Conservation (phyloP, 2,888 invertebrate species). For the Slavum lentiscoides region DNA sequence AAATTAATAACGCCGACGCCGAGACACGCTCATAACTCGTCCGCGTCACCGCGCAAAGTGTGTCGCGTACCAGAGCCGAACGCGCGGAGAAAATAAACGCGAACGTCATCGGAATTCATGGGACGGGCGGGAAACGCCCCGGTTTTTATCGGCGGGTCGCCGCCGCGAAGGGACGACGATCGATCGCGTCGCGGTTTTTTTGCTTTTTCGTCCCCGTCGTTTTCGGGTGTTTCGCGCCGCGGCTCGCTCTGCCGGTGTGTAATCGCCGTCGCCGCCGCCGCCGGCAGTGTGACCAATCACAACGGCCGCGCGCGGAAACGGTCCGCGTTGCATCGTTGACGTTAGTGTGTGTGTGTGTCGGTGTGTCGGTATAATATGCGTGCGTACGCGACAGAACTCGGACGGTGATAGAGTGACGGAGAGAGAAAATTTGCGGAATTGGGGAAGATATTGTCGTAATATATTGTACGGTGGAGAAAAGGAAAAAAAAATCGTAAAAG, state of each 20-base stretch:
- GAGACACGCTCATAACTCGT: too few relatives aligned
- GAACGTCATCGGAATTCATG: background rate
- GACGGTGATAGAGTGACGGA: background rate
- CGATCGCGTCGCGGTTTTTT: background rate
- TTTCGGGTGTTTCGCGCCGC: too few relatives aligned
- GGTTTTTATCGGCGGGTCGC: background rate
- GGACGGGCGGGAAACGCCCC: constrained; percentile 13
- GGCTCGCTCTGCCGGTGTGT: constrained; percentile 4
- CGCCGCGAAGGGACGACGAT: background rate
- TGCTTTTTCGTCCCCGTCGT: background rate
- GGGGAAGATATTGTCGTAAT: background rate
- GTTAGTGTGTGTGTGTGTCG: background rate
- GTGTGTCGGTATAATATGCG: background rate
- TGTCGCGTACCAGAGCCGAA: too few relatives aligned
- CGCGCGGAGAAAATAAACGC: background rate
- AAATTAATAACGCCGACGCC: too few relatives aligned
- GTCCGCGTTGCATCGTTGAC: background rate
- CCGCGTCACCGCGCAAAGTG: too few relatives aligned
- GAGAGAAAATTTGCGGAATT: background rate
- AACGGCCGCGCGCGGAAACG: background rate
- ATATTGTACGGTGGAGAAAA: background rate
- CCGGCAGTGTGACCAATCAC: constrained; percentile 29
- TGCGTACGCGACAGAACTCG: constrained; percentile 9
- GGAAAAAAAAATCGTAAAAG: background rate
- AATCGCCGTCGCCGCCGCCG: too few relatives aligned